Base-by-base conservation (phyloP, 1,140 invertebrate genomes). In the Rhopalosiphum maidis region DNA sequence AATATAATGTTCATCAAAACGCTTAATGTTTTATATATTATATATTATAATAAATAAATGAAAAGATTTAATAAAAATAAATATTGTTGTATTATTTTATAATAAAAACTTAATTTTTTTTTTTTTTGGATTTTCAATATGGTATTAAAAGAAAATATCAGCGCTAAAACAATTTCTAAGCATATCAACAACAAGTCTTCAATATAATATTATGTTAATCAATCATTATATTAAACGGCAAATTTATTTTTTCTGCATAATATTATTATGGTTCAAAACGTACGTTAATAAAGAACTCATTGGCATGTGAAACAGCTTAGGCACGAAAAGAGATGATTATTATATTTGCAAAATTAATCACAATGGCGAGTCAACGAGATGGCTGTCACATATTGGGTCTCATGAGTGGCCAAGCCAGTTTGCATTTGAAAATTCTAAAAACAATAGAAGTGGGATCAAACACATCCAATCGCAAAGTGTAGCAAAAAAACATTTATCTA, bases 401-500 rank as follows among this genome's bases (percentile, higher is more conserved):
- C 8, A 35, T 22, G n/a, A 54, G 21, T 22, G 9, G 15, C 18
- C 15, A 46, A 88, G n/a, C 48, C 51, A 23, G 4, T 90, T 60
- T n/a, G 9, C 23, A 60, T 60, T 90, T 68, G 43, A 68, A 90
- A 68, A 15, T 1, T 48, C 1, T 1, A 90, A 90, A 90, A 43
- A 68, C 54, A 60, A 90, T 55, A 54, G n/a, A 89, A 55, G 23
- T 4, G n/a, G 21, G 48, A 48, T 89, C 48, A 54, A 89, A 37
- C 51, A 41, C 35, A n/a, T 89, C 51, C 51, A 89, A 55, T 89
- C 88, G 30, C 21, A 41, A 89, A 89, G 21, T 37, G 22, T 55
- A 15, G 35, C 3, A 35, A 90, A 41, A 90, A 15, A 68, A 60
- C 37, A 5, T 82, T 92, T 77, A 85, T 93, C 77, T 86, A 93